A percentile compares a stretch with the other conserved stretches of the same genome.
These are phyloP conservation scores for Phalacrocorax brasilianus DNA, from an alignment of 2,113 vertebrate genomes.

Conservation along the genomic window DNA sequence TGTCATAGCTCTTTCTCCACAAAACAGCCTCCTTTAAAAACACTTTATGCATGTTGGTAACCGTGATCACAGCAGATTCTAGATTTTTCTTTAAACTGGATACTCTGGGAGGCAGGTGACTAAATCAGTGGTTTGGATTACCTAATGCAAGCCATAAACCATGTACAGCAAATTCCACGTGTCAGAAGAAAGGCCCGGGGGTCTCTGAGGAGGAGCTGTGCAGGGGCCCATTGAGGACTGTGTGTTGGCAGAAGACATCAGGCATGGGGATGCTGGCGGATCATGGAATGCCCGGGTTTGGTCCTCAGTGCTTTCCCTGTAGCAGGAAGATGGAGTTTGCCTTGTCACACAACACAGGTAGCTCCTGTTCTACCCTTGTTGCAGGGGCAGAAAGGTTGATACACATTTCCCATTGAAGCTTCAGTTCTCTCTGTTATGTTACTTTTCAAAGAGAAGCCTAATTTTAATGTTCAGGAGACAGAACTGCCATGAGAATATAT, in stretches of 20 bases:
- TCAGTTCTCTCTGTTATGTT: neutral
- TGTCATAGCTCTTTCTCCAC: neutral
- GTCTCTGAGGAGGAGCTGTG: neutral
- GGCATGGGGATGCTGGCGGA: neutral
- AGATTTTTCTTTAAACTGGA: neutral
- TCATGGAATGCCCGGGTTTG: accelerated
- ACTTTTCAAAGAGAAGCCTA: neutral
- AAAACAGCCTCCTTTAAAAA: neutral
- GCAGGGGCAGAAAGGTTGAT: neutral
- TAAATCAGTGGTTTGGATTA: neutral
- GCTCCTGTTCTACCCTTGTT: neutral
- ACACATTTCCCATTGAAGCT: neutral
- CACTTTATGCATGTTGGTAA: neutral
- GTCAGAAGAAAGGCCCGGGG: neutral
- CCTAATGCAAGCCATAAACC: neutral
- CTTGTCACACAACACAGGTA: neutral
- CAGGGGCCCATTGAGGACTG: accelerated
- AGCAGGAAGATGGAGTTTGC: neutral
- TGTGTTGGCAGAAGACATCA: neutral
- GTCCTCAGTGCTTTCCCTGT: neutral
- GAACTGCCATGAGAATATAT: neutral
- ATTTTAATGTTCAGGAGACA: neutral
- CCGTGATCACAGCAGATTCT: neutral
- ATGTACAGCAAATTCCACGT: neutral
- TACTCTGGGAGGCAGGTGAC: neutral